Evolutionary conservation across 2,113 vertebrate genomes (phyloP).

Genomic region (Microcebus jonahi): DNA sequence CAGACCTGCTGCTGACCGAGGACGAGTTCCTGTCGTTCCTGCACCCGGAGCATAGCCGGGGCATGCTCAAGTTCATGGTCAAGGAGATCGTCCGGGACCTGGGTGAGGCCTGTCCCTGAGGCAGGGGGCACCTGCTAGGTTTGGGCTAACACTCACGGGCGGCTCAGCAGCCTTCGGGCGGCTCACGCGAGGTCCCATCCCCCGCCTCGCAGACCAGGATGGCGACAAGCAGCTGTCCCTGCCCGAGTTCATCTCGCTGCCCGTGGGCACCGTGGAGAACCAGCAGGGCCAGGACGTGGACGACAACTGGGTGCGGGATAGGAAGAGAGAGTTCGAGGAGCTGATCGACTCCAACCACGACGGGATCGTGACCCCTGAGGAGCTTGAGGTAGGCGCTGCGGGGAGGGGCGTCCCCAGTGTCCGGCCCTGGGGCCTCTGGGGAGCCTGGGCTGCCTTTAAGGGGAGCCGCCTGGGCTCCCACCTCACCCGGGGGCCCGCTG

Average conservation of each 20-base stretch:
- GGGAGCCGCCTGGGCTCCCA: rapidly evolving
- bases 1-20: slow-evolving; percentile 92
- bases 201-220: slow-evolving; percentile 89
- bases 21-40: slow-evolving; percentile 96
- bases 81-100: slow-evolving; percentile 96
- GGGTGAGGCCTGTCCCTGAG: slow-evolving; percentile 82
- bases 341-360: slow-evolving; percentile 93
- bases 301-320: slow-evolving; percentile 95
- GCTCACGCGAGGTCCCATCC: no score
- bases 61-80: slow-evolving; percentile 98
- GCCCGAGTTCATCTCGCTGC: slow-evolving; percentile 95
- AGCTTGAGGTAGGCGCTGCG: slow-evolving; percentile 90
- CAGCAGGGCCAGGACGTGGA: slow-evolving; percentile 96
- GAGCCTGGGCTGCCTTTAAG: not conserved
- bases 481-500: not conserved
- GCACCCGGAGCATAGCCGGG: slow-evolving; percentile 96
- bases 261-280: slow-evolving; percentile 96
- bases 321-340: slow-evolving; percentile 95
- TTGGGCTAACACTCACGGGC: no score
- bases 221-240: slow-evolving; percentile 93
- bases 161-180: no score
- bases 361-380: slow-evolving; percentile 94
- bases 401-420: not conserved
- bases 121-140: not conserved
- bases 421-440: not conserved